Evolutionary conservation across 2,888 invertebrate genomes (phyloP).

Genomic region (Rhagonycha lutea): DNA sequence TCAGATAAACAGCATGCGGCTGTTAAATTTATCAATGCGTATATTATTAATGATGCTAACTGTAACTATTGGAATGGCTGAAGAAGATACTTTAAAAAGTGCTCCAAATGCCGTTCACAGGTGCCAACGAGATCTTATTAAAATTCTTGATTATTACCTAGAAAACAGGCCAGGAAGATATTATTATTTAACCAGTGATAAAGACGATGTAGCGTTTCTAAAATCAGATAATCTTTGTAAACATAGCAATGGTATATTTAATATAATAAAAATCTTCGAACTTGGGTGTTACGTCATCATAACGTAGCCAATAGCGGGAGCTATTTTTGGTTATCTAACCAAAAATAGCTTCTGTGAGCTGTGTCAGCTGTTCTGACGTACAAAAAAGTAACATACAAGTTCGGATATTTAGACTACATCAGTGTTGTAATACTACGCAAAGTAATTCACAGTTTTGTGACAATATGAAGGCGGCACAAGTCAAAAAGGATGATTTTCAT

Average conservation of each 20-base stretch:
- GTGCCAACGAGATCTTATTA: slow-evolving; percentile 52
- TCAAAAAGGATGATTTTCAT: too few relatives aligned
- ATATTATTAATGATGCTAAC: slow-evolving; percentile 13
- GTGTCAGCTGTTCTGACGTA: too few relatives aligned
- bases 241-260: slow-evolving; percentile 8
- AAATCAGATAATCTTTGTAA: slow-evolving; percentile 14
- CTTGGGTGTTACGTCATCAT: too few relatives aligned
- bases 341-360: too few relatives aligned
- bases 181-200: slow-evolving; percentile 23
- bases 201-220: slow-evolving; percentile 33
- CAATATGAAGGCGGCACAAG: too few relatives aligned
- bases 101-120: slow-evolving; percentile 56
- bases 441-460: background rate
- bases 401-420: background rate
- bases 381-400: too few relatives aligned
- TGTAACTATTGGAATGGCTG: slow-evolving; percentile 32
- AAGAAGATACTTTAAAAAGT: slow-evolving; percentile 55
- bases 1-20: slow-evolving; percentile 2
- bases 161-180: slow-evolving; percentile 17
- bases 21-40: slow-evolving; percentile 6
- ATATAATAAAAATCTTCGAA: too few relatives aligned
- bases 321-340: too few relatives aligned
- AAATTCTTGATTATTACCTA: slow-evolving; percentile 32
- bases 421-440: background rate
- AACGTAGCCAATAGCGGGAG: too few relatives aligned